These are phyloP conservation scores for Sciurus vulgaris DNA, from an alignment of 2,797 vertebrate genomes.

Conservation along the genomic window DNA sequence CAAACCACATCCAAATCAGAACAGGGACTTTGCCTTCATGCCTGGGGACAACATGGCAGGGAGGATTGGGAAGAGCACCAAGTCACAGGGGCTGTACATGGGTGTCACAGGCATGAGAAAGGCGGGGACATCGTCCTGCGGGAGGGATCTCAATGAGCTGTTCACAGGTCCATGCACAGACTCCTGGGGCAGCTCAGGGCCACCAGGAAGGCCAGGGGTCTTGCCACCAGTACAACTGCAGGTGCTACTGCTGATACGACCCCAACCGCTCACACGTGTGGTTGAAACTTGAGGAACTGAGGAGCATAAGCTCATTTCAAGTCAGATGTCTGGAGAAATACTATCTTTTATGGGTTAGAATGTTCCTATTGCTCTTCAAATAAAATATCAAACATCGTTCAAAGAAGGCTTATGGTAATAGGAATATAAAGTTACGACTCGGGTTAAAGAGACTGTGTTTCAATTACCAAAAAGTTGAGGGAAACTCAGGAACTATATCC, in stretches of 20 bases:
- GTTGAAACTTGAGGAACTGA: neutral
- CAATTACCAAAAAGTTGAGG: neutral
- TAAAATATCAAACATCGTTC: neutral
- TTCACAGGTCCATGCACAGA: neutral
- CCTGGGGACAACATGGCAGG: neutral
- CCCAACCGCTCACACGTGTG: rapidly evolving
- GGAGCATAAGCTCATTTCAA: neutral
- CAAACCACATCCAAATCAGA: neutral
- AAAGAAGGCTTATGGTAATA: neutral
- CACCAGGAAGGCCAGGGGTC: neutral
- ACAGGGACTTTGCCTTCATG: neutral
- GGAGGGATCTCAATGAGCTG: neutral
- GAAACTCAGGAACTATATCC: neutral
- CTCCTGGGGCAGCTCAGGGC: rapidly evolving
- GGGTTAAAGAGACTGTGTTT: neutral
- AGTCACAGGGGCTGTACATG: rapidly evolving
- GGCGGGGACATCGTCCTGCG: neutral
- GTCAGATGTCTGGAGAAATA: neutral
- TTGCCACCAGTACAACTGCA: rapidly evolving
- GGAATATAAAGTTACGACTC: neutral
- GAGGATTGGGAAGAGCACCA: neutral
- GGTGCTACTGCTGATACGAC: neutral
- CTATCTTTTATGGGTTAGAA: neutral
- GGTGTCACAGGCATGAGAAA: neutral
- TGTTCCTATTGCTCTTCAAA: neutral